Conservation (phyloP, 2,113 vertebrate genomes). For the Nettapus auritus region DNA sequence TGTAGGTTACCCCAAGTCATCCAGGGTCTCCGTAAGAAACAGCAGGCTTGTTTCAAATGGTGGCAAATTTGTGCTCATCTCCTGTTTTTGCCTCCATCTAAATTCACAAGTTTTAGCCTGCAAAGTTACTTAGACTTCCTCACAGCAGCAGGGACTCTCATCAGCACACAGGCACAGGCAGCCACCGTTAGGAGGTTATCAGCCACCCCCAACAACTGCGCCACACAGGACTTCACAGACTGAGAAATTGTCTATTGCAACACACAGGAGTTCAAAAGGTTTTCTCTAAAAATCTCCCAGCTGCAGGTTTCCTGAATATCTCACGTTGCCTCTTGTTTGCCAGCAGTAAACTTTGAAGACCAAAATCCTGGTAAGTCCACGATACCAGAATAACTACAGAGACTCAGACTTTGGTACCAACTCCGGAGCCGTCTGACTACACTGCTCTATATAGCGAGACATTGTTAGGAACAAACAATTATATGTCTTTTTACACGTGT, state of each 20-base stretch:
- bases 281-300: neutral
- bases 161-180: neutral
- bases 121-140: conserved; percentile 42
- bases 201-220: neutral
- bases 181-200: neutral
- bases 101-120: neutral
- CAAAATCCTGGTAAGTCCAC: neutral
- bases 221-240: neutral
- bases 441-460: neutral
- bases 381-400: neutral
- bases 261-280: neutral
- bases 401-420: neutral
- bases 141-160: conserved; percentile 41
- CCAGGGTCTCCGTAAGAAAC: neutral
- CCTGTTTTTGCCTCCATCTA: neutral
- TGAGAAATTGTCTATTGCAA: neutral
- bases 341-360: neutral
- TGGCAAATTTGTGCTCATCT: neutral
- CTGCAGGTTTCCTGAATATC: neutral
- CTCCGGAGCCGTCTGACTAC: neutral
- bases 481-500: neutral
- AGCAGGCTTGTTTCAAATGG: neutral
- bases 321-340: neutral
- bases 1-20: neutral
- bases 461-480: neutral